phyloP scores from a whole-genome alignment of 1,140 invertebrate genomes.

The Bombus sylvicola region DNA sequence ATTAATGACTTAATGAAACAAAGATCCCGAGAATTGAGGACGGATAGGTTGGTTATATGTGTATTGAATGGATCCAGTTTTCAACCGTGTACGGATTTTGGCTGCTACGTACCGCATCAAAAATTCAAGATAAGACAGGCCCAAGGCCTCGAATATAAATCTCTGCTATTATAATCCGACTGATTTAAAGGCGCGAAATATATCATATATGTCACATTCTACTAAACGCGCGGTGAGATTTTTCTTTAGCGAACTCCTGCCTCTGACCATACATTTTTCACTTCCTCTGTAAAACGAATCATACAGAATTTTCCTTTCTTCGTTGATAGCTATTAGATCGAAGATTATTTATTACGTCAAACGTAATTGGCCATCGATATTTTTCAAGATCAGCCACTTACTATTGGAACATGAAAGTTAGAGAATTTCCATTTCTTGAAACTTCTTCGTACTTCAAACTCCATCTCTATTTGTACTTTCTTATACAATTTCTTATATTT shows the following conservation, averaged over 20 bases:
- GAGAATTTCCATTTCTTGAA: not conserved
- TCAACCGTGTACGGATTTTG: not conserved
- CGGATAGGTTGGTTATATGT: not conserved
- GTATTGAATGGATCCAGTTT: not conserved
- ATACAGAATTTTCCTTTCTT: not conserved
- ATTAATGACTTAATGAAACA: too few species aligned
- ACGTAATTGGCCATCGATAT: not conserved
- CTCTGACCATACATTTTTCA: constrained; percentile 24
- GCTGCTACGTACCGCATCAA: not conserved
- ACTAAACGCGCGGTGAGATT: constrained; percentile 8
- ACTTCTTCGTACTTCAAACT: not conserved
- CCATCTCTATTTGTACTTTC: not conserved
- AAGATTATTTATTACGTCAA: constrained; percentile 16
- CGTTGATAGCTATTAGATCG: not conserved
- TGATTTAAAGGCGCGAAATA: constrained; percentile 28
- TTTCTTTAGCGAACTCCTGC: constrained; percentile 12
- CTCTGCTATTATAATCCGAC: constrained; percentile 21
- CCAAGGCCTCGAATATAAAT: constrained; percentile 38
- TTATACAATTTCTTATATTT: too few species aligned
- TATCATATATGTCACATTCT: constrained; percentile 4
- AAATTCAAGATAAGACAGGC: constrained; percentile 3
- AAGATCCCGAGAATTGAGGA: too few species aligned
- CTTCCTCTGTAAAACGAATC: not conserved
- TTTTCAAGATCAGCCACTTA: not conserved
- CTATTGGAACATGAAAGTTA: not conserved